Evolutionary conservation across 2,888 invertebrate species (phyloP).

Genomic region (Cerastoderma edule): DNA sequence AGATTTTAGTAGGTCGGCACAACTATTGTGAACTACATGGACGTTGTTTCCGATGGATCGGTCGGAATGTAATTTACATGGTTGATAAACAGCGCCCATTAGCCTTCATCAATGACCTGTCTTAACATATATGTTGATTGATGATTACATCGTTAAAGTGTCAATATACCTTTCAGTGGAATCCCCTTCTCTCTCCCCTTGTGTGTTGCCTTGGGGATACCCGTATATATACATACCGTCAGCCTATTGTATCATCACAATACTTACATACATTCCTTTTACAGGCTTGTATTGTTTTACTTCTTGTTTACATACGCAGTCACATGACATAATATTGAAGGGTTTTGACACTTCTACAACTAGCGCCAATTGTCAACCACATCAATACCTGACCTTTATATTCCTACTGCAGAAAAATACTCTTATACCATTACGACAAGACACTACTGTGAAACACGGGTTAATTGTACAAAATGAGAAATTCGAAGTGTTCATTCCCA

Average conservation of each 20-base stretch:
- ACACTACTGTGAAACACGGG: neutral
- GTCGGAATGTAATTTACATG: neutral
- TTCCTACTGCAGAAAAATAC: too few species aligned
- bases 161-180: slow-evolving; percentile 13
- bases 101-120: slow-evolving; percentile 11
- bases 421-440: too few species aligned
- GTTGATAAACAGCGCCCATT: slow-evolving; percentile 2
- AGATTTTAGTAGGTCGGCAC: too few species aligned
- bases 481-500: neutral
- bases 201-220: neutral
- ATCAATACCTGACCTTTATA: too few species aligned
- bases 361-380: too few species aligned
- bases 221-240: too few species aligned
- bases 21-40: too few species aligned
- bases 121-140: slow-evolving; percentile 17
- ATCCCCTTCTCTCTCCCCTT: neutral
- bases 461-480: neutral
- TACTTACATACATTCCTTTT: too few species aligned
- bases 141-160: slow-evolving; percentile 18
- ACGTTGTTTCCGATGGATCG: too few species aligned
- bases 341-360: neutral
- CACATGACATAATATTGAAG: neutral
- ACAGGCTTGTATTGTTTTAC: too few species aligned
- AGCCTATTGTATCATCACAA: too few species aligned
- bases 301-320: neutral